Evolutionary conservation across 2,797 vertebrate species (phyloP).

Genomic region (Lepilemur ruficaudatus): DNA sequence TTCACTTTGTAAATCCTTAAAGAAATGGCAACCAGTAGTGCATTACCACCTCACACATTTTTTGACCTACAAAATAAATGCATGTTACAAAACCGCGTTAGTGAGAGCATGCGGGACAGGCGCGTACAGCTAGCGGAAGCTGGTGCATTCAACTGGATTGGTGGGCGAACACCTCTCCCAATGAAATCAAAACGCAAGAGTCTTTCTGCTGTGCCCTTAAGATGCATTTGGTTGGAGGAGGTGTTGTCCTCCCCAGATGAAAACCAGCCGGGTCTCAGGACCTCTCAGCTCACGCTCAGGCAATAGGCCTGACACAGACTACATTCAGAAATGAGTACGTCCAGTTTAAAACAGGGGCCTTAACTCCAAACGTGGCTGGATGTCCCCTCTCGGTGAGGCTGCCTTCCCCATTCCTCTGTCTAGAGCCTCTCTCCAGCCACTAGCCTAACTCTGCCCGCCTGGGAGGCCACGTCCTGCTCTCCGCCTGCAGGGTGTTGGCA

Average conservation of each 20-base stretch:
- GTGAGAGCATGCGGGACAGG: background rate
- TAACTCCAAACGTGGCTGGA: no score
- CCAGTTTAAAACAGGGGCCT: background rate
- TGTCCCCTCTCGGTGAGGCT: accelerated
- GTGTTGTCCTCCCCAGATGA: background rate
- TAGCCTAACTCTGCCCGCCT: accelerated
- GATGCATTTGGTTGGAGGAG: background rate
- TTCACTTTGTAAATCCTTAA: background rate
- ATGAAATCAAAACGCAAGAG: background rate
- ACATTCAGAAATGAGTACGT: background rate
- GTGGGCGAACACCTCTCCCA: background rate
- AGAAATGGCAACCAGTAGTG: background rate
- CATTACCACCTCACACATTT: background rate
- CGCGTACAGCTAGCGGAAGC: accelerated
- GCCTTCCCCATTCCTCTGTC: background rate
- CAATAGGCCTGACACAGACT: background rate
- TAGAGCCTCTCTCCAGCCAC: no score
- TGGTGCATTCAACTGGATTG: accelerated
- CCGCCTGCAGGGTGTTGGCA: background rate
- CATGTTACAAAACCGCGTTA: background rate
- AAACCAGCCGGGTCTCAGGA: background rate
- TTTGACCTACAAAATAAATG: background rate
- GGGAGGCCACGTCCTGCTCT: background rate
- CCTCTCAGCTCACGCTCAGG: background rate
- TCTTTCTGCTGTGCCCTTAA: background rate